Base-by-base conservation (phyloP, 2,113 vertebrate genomes). In the Mesembrinibis cayennensis region DNA sequence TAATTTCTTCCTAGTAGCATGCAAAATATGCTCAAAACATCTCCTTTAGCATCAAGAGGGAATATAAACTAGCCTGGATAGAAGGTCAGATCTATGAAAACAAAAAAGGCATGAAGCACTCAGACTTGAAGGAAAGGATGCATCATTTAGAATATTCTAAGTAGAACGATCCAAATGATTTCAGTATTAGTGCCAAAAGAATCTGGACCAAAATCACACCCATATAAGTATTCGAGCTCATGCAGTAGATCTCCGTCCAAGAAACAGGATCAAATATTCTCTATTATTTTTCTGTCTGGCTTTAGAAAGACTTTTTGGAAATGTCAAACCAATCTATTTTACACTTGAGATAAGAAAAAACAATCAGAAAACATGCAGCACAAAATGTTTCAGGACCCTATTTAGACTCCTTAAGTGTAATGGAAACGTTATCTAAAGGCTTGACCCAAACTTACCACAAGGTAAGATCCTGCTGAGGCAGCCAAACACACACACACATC, bases 231-330 rank as follows among this genome's bases (percentile, higher is more conserved):
- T 82, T 97, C 80, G 79, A 96, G 72, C n/a, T 93, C 69, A 87
- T 47, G 72, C 56, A 70, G 85, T 78, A 81, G 86, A 85, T 90
- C 77, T 88, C 55, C 3, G 12, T 96, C 95, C 97, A 98, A 97
- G 77, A 92, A 95, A 19, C 59, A 89, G 82, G 88, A 97, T 87
- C 63, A 97, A 92, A 87, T 78, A 95, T 71, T 95, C 32, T 84
- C 53, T 82, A 90, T 94, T 95, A 96, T 92, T 96, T 72, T 93
- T 95, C 78, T 95, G 69, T 90, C 74, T 96, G 93, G 62, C 74
- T 81, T 93, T 87, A 85, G 42, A 86, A 87, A 85, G 84, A 44
- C 32, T 91, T 97, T 87, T 87, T 97, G 81, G 78, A 97, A 97
- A 95, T 65, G 63, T 96, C 82, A 94, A 58, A 76, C 62, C 90